A percentile compares a stretch with the other conserved stretches of the same genome.
These are phyloP conservation scores for Saccostrea glomerata DNA, from an alignment of 1,140 invertebrate species.

Conservation along the genomic window DNA sequence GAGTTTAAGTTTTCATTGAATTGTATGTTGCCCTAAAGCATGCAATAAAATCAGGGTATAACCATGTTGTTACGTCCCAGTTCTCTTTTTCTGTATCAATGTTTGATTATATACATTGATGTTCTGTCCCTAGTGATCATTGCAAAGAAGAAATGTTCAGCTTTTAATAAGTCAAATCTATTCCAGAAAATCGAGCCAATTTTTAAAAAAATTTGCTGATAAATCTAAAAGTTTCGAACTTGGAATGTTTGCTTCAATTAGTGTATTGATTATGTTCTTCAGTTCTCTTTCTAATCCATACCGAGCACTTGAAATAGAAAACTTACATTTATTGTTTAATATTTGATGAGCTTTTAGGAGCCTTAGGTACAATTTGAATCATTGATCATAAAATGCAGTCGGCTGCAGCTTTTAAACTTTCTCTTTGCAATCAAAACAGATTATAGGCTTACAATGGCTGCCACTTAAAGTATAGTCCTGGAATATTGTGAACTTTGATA, in stretches of 20 bases:
- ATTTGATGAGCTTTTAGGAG: slow-evolving; percentile 13
- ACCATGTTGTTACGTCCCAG: too few species aligned
- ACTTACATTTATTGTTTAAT: slow-evolving; percentile 20
- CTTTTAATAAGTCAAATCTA: too few species aligned
- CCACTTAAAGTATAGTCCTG: not conserved
- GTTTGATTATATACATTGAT: too few species aligned
- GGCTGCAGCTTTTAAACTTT: not conserved
- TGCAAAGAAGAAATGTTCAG: too few species aligned
- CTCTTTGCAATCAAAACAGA: not conserved
- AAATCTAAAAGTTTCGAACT: too few species aligned
- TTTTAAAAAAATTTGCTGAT: too few species aligned
- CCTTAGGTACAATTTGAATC: not conserved
- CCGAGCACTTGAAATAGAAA: not conserved
- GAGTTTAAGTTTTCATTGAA: too few species aligned
- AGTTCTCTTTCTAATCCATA: not conserved
- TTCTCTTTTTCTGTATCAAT: too few species aligned
- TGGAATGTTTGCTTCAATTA: not conserved
- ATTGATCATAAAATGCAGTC: slow-evolving; percentile 21
- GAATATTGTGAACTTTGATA: not conserved
- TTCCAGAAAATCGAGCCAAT: too few species aligned
- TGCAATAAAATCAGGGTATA: too few species aligned
- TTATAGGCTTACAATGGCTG: not conserved
- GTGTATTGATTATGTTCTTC: not conserved
- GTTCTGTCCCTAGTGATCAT: too few species aligned
- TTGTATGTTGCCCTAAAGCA: too few species aligned